phyloP scores from a whole-genome alignment of 2,113 vertebrate species.

The Ceratotherium simum region DNA sequence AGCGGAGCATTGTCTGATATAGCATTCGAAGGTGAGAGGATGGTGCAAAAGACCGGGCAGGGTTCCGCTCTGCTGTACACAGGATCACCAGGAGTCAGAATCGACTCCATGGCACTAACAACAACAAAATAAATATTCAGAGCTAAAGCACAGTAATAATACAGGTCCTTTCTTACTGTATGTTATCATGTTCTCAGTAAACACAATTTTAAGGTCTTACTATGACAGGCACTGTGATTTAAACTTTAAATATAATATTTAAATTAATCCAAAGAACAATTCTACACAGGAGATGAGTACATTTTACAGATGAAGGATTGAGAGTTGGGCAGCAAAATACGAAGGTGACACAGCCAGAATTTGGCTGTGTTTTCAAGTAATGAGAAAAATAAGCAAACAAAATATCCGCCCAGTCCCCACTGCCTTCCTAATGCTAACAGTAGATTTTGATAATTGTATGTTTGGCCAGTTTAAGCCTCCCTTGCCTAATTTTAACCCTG shows the following conservation, averaged over 20 bases:
- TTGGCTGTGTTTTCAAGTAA: not conserved
- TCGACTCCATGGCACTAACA: too few relatives aligned
- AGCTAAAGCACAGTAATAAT: not conserved
- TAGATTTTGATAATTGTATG: conserved; percentile 5
- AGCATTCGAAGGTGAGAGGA: too few relatives aligned
- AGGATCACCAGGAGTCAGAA: too few relatives aligned
- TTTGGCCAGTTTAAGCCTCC: not conserved
- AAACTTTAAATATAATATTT: not conserved
- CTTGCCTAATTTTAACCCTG: conserved; percentile 16
- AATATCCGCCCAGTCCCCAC: not conserved
- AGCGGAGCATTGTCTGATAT: too few relatives aligned
- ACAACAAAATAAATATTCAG: not conserved
- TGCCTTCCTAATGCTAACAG: not conserved
- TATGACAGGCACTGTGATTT: not conserved
- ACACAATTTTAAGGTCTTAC: not conserved
- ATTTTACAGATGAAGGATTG: not conserved
- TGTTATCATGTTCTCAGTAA: not conserved
- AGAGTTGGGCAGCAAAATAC: not conserved
- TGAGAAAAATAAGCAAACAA: conserved; percentile 44
- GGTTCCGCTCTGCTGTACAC: too few relatives aligned
- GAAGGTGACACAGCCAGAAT: not conserved
- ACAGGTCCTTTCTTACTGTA: not conserved
- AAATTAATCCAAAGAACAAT: conserved; percentile 36
- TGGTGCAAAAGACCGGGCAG: too few relatives aligned
- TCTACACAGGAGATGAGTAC: not conserved